Conservation (phyloP, 2,888 invertebrate genomes). For the Pollenia amentaria region DNA sequence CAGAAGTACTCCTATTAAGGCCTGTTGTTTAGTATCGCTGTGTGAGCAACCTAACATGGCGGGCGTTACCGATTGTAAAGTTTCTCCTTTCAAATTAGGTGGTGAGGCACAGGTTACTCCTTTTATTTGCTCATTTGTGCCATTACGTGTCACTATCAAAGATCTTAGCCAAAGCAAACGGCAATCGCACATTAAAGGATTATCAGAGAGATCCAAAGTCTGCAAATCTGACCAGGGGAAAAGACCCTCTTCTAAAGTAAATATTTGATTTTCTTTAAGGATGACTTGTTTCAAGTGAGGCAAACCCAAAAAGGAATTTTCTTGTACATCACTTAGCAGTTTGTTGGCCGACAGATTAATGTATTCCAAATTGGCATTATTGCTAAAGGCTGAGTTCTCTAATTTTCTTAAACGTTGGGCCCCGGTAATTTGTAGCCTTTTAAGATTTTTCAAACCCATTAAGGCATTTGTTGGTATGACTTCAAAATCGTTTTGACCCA, state of each 20-base stretch:
- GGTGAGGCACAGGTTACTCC: conserved; percentile 90
- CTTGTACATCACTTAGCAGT: conserved; percentile 89
- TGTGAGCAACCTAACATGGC: conserved; percentile 93
- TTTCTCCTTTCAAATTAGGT: conserved; percentile 89
- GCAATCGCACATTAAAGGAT: conserved; percentile 93
- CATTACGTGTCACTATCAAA: conserved; percentile 85
- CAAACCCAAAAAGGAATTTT: conserved; percentile 91
- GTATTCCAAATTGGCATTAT: conserved; percentile 92
- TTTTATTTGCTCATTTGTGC: conserved; percentile 81
- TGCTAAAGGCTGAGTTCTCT: conserved; percentile 91
- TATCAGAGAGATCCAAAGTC: conserved; percentile 91
- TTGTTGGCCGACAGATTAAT: conserved; percentile 92
- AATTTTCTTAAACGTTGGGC: conserved; percentile 90
- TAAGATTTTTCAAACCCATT: conserved; percentile 90
- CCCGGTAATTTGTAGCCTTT: conserved; percentile 91
- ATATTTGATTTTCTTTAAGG: conserved; percentile 91
- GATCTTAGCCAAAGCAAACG: conserved; percentile 92
- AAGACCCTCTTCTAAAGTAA: conserved; percentile 90
- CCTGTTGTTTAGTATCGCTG: conserved; percentile 91
- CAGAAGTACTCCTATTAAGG: conserved; percentile 91
- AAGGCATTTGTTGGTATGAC: conserved; percentile 90
- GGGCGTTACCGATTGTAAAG: conserved; percentile 88
- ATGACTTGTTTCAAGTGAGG: conserved; percentile 92
- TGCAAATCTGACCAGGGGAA: conserved; percentile 92
- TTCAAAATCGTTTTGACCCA: conserved; percentile 93